phyloP scores from a whole-genome alignment of 2,113 vertebrate species.

The Psilopsiagon aymara region DNA sequence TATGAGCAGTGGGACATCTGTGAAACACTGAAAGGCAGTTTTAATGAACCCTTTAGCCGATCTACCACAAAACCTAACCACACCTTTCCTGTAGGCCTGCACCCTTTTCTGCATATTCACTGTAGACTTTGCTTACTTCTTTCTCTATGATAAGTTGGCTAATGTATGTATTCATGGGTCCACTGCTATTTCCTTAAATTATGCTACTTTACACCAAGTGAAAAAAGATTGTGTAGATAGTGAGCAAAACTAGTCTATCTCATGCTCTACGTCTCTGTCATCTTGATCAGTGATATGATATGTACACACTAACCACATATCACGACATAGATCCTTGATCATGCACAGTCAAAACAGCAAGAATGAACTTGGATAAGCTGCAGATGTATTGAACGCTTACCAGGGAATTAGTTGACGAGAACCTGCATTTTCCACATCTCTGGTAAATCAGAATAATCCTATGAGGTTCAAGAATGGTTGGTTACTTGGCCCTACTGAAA shows the following conservation, averaged over 20 bases:
- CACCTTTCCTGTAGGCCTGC: background rate
- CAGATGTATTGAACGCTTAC: background rate
- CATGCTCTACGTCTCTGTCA: background rate
- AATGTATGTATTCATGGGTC: background rate
- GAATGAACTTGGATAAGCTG: background rate
- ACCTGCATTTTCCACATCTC: background rate
- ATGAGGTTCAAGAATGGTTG: background rate
- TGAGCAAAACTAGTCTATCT: background rate
- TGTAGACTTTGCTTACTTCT: background rate
- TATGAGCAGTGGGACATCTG: background rate
- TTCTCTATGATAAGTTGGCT: background rate
- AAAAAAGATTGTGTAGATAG: background rate
- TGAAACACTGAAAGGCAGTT: background rate
- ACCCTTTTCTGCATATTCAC: background rate
- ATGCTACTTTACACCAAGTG: background rate
- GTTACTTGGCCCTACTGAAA: background rate
- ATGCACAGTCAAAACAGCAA: background rate
- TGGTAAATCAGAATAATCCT: background rate
- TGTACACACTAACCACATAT: background rate
- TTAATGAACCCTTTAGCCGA: background rate
- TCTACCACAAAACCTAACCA: background rate
- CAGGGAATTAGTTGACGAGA: background rate
- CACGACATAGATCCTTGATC: background rate
- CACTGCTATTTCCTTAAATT: background rate
- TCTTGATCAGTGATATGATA: background rate